Base-by-base conservation (phyloP, 2,113 vertebrate genomes). In the Corydoras maculifer region DNA sequence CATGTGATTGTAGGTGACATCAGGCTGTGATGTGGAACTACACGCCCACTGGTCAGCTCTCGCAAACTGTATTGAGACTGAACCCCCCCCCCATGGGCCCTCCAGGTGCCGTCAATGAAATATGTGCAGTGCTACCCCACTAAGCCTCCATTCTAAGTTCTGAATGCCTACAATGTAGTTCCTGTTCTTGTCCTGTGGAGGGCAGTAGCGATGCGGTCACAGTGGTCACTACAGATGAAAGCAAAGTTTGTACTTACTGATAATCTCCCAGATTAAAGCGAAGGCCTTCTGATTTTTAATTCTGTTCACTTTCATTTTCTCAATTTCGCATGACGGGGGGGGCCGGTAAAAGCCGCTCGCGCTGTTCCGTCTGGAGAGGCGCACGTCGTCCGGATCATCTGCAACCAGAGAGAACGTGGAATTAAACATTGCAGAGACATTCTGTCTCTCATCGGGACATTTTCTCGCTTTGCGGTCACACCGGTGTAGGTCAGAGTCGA, bases 261-360 rank as follows among this genome's bases (percentile, higher is more conserved):
- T 72, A 79, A 97, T 97, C 87, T 98, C 96, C 80, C 82, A 84
- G 81, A 97, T 88, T 32, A 98, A 87, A 14, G 83, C 90, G 73
- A 93, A 94, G 1, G 92, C 93, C 81, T 93, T 98, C 85, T 96
- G 91, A 79, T 97, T 93, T 83, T 93, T 96, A 53, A 93, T 83
- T 77, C 85, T 85, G 69, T 84, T 91, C 64, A 78, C 87, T 81
- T 85, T 93, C 89, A 95, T 95, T 86, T 83, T 92, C 78, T 95
- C 89, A 0, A 98, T 82, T 70, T 96, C 86, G 2, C 87, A 82
- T 3, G 82, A 80, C 9, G 90, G 92, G 50, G 94, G 94, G 0
- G 94, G 94, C 74, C 73, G 88, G 79, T 99, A 97, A 83, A 90
- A 86, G 53, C 88, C 89, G 75, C 87, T 90, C 65, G 87, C 86